phyloP scores from a whole-genome alignment of 2,888 invertebrate genomes.

The Cephus sareptanus region DNA sequence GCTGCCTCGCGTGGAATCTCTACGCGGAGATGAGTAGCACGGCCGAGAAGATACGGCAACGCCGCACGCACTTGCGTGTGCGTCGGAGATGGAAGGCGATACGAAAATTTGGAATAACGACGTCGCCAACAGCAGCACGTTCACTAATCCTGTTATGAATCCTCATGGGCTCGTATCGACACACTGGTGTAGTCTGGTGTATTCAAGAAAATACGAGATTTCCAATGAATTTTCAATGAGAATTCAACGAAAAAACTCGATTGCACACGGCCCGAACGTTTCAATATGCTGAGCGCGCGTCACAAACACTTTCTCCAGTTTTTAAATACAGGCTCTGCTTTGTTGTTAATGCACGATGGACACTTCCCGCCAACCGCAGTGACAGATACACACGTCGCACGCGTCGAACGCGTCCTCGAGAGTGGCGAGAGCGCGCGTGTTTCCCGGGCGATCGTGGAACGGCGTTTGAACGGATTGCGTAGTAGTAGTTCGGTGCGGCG shows the following conservation, averaged over 20 bases:
- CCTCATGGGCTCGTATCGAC: not conserved
- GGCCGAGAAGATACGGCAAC: slow-evolving; percentile 42
- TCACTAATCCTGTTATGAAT: not conserved
- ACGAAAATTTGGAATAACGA: not conserved
- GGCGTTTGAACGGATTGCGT: slow-evolving; percentile 49
- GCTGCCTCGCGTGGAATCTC: slow-evolving; percentile 7
- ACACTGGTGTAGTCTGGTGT: not conserved
- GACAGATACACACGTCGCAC: slow-evolving; percentile 6
- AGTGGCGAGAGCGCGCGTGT: slow-evolving; percentile 21
- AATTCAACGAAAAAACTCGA: slow-evolving; percentile 29
- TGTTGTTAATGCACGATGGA: not conserved
- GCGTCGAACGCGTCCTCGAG: slow-evolving; percentile 1
- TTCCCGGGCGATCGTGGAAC: slow-evolving; percentile 34
- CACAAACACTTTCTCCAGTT: not conserved
- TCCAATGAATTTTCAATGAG: not conserved
- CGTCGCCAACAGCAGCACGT: not conserved
- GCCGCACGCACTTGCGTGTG: slow-evolving; percentile 47
- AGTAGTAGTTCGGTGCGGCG: slow-evolving; percentile 39
- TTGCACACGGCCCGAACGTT: slow-evolving; percentile 47
- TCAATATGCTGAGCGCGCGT: slow-evolving; percentile 35
- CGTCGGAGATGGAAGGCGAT: slow-evolving; percentile 27
- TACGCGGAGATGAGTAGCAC: slow-evolving; percentile 1
- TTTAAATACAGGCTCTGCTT: not conserved
- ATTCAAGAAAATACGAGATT: not conserved
- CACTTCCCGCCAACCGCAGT: slow-evolving; percentile 44